Evolutionary conservation across 1,140 invertebrate species (phyloP).

Genomic region (Megathymus violae): DNA sequence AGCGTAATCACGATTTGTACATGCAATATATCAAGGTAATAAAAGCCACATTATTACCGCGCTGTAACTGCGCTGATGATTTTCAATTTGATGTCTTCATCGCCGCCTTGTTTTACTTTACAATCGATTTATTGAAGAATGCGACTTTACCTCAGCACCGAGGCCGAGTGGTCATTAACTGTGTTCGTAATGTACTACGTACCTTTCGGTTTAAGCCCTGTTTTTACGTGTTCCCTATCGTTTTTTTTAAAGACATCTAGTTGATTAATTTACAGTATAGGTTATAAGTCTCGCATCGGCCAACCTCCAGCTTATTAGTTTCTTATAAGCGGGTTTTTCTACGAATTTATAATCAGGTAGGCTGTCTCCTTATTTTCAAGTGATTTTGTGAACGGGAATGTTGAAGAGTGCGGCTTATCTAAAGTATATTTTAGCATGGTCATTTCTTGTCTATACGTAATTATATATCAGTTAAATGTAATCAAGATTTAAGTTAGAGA

Average conservation of each 20-base stretch:
- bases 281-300: conserved; percentile 7
- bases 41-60: conserved; percentile 69
- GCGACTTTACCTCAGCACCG: conserved; percentile 35
- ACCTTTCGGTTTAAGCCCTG: not conserved
- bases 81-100: conserved; percentile 81
- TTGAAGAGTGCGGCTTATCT: not conserved
- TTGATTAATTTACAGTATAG: conserved; percentile 34
- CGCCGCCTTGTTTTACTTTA: conserved; percentile 56
- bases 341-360: conserved; percentile 24
- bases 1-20: conserved; percentile 77
- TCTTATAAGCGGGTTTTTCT: conserved; percentile 9
- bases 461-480: too few relatives aligned
- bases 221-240: conserved; percentile 10
- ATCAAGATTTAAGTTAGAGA: too few relatives aligned
- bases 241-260: conserved; percentile 19
- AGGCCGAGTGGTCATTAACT: conserved; percentile 31
- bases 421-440: not conserved
- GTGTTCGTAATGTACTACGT: conserved; percentile 7
- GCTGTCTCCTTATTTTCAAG: conserved; percentile 27
- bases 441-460: too few relatives aligned
- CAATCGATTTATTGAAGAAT: conserved; percentile 53
- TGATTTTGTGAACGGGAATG: conserved; percentile 22
- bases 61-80: conserved; percentile 65
- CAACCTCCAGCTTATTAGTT: conserved; percentile 24
- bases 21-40: conserved; percentile 79